Base-by-base conservation (phyloP, 2,888 invertebrate species). In the Geophilus truncorum region DNA sequence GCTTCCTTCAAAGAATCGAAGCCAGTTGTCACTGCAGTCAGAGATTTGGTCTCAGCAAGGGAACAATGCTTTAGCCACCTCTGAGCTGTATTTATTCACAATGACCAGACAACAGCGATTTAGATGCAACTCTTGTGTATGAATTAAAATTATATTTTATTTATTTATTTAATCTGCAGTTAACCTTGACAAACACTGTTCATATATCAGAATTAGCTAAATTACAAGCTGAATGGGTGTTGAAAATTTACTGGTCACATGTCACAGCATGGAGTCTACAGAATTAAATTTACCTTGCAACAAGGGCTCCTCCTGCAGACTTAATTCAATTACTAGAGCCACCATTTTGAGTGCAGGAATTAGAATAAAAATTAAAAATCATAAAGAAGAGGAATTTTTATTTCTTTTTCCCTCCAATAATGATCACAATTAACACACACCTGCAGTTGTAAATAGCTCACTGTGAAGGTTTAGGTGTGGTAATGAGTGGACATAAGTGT, bases 181-280 rank as follows among this genome's bases (percentile, higher is more conserved):
- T 62, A 62, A 62, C 57, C 57, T 62, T 62, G 57, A 62, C 57
- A 62, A 62, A 62, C 57, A 62, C 57, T 62, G n/a, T 23, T 62
- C 57, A 18, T 62, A 62, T 62, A 62, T 62, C 57, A 62, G 57
- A 62, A 62, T 62, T 62, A 62, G 57, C 57, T 62, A 62, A 62
- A 62, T 62, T 62, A 62, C 57, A 62, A 62, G 23, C 10, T 62
- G 57, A 21, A 62, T 62, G 23, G 23, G 57, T 62, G 57, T 62
- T 62, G 57, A 62, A 62, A 62, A 62, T 62, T 62, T 62, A 62
- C 57, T 62, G 57, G 57, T 62, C 57, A 62, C 57, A 62, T 62
- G 57, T 62, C 57, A 62, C 57, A 62, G 57, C 57, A 10, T 62
- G 57, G n/a, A 3, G 57, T 62, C 57, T 21, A 40, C 1, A n/a